Evolutionary conservation across 1,140 invertebrate genomes (phyloP), one percentile per base, ranked within the genome.

Genomic region (Meloidogyne chitwoodi): DNA sequence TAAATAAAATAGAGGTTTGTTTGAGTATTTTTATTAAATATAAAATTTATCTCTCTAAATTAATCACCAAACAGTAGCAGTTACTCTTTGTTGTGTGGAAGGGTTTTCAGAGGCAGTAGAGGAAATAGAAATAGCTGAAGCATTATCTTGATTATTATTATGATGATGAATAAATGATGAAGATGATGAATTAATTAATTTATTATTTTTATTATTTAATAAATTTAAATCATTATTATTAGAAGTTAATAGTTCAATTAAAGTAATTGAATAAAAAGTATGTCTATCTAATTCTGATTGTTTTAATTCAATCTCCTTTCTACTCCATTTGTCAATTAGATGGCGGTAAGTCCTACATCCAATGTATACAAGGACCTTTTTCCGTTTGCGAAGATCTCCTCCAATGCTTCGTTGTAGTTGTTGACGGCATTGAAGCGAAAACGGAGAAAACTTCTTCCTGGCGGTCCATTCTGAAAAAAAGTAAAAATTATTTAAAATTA

Each of bases 201-300:
- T 56, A n/a, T 56, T 56, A 31, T 68, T 48, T 19, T 48, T 48
- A 19, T 48, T 56, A 56, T 56, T 56, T 56, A 24, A 61, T 16
- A 24, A 19, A n/a, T n/a, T n/a, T n/a, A n/a, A n/a, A 73, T 63
- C 64, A 56, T 61, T 16, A 48, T 73, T 73, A 48, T 73, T 73
- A 24, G 29, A 24, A 38, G 71, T 34, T 31, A 73, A 31, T 31
- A 73, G 27, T 31, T 73, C 71, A 31, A 73, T 73, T 38, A 73
- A 64, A 19, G 71, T 73, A 34, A 73, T 56, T 4, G 71, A 31
- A 64, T 73, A 73, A 64, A 73, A 73, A 22, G 70, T 73, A 62
- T 73, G 70, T 63, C 70, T 73, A 38, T 73, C 70, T 63, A 73
- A 29, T 63, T 73, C 70, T 27, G 70, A 73, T 34, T 73, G 70